Percentiles rank a stretch among this genome's conserved stretches.
Evolutionary conservation across 2,797 vertebrate genomes (phyloP).

Genomic region (Ispidina picta): DNA sequence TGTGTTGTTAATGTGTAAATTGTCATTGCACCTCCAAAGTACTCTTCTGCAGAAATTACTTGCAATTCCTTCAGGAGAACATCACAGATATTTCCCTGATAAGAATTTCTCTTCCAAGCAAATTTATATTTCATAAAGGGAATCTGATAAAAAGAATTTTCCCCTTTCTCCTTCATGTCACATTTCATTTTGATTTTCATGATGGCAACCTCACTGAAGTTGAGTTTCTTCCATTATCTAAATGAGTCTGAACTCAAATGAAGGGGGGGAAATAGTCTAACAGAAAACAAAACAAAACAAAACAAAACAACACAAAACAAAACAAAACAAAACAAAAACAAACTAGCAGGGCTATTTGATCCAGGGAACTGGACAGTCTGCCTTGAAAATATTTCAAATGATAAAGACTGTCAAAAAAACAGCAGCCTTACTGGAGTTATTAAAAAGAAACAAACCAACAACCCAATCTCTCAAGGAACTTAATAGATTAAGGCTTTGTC

Average conservation of each 20-base stretch:
- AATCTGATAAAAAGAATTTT: background rate
- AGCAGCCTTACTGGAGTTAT: background rate
- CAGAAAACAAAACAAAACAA: too few species aligned
- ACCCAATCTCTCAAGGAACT: background rate
- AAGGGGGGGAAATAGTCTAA: background rate
- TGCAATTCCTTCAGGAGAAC: background rate
- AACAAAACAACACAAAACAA: too few species aligned
- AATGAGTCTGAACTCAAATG: background rate
- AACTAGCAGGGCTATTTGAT: background rate
- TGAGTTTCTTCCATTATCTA: background rate
- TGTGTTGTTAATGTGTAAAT: background rate
- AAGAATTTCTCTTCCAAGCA: background rate
- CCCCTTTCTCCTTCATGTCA: background rate
- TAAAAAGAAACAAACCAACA: background rate
- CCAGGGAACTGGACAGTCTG: background rate
- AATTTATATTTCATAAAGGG: background rate
- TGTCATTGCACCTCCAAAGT: background rate
- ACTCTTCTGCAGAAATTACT: background rate
- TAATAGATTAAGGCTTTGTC: background rate
- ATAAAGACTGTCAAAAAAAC: background rate
- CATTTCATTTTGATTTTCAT: background rate
- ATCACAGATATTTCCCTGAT: background rate
- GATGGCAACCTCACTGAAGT: background rate
- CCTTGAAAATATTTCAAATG: background rate
- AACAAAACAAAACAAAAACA: too few species aligned